Conservation (phyloP, 2,113 vertebrate species). For the Scomber colias region DNA sequence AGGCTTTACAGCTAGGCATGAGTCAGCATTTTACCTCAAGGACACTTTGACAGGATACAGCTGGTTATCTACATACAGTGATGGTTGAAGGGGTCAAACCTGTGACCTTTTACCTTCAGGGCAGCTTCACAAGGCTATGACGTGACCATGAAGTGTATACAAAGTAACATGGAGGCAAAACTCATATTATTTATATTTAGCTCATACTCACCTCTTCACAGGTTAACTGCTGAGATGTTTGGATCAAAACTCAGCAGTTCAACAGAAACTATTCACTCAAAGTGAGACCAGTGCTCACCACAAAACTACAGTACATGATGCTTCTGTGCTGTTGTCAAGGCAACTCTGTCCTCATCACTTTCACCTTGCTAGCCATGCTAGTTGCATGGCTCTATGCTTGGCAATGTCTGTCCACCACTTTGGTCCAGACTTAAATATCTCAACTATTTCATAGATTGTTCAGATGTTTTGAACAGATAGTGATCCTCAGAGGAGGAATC, state of each 20-base stretch:
- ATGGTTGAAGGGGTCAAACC: not conserved
- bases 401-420: no score
- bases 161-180: not conserved
- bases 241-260: no score
- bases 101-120: not conserved
- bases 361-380: no score
- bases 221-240: no score
- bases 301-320: not conserved
- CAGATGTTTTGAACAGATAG: no score
- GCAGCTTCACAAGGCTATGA: not conserved
- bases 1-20: not conserved
- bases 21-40: conserved; percentile 3
- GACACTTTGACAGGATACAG: conserved; percentile 27
- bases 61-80: not conserved
- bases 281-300: not conserved
- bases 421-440: no score
- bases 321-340: not conserved
- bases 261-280: no score
- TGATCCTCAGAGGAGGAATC: no score
- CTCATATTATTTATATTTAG: not conserved
- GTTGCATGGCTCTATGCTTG: no score
- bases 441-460: no score
- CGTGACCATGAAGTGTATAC: no score
- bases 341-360: not conserved
- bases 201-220: not conserved